phyloP scores from a whole-genome alignment of 2,113 vertebrate species.

The Morone saxatilis region DNA sequence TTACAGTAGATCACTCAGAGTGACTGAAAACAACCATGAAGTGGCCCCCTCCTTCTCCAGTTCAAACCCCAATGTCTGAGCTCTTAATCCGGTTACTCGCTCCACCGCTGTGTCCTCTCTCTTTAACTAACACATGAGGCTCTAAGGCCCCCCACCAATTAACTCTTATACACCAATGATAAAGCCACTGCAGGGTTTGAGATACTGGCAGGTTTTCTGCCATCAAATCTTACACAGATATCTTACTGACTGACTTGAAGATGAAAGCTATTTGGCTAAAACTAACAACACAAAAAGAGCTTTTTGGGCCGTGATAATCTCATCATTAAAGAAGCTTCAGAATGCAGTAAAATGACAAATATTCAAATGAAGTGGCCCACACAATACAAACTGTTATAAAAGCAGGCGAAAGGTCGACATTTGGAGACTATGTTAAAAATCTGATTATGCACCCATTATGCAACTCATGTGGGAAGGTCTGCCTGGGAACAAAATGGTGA shows the following conservation, averaged over 20 bases:
- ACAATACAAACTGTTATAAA: constrained; percentile 50
- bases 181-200: constrained; percentile 22
- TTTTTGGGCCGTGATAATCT: background rate
- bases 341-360: constrained; percentile 13
- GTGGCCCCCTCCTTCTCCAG: constrained; percentile 32
- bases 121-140: constrained; percentile 55
- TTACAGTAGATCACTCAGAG: constrained; percentile 49
- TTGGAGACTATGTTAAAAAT: constrained; percentile 68
- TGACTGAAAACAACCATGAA: constrained; percentile 51
- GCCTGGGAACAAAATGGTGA: constrained; percentile 59
- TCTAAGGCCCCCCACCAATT: constrained; percentile 44
- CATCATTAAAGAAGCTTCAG: constrained; percentile 8
- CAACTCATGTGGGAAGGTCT: constrained; percentile 73
- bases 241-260: constrained; percentile 1
- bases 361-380: constrained; percentile 44
- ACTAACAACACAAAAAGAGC: background rate
- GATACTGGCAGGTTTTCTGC: constrained; percentile 4
- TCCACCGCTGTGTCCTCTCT: constrained; percentile 54
- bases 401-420: constrained; percentile 59
- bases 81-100: constrained; percentile 72
- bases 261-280: background rate
- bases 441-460: constrained; percentile 70
- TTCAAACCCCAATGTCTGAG: constrained; percentile 65
- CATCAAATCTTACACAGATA: constrained; percentile 20
- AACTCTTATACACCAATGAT: constrained; percentile 28